phyloP scores from a whole-genome alignment of 2,797 vertebrate species.

The Cuniculus paca region DNA sequence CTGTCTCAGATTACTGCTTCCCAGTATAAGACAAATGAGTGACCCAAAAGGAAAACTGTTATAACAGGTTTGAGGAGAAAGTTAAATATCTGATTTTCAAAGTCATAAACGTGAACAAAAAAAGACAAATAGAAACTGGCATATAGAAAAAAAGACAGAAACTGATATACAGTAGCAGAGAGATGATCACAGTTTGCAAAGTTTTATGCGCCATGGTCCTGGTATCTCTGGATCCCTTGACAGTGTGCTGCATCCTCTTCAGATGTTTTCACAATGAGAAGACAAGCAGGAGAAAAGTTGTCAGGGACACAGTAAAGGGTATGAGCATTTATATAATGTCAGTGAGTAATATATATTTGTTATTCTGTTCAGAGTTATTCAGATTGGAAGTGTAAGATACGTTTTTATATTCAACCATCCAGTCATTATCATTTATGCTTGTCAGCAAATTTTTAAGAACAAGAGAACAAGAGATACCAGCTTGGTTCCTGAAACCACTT shows the following conservation, averaged over 20 bases:
- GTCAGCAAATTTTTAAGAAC: neutral
- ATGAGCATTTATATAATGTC: neutral
- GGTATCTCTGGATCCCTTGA: neutral
- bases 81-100: too few species aligned
- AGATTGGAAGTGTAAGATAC: neutral
- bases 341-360: neutral
- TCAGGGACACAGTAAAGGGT: neutral
- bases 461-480: neutral
- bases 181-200: neutral
- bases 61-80: neutral
- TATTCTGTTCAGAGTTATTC: fast-evolving
- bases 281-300: neutral
- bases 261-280: constrained; percentile 26
- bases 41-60: neutral
- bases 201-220: neutral
- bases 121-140: neutral
- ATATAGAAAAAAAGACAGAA: neutral
- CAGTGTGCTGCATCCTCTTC: neutral
- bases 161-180: neutral
- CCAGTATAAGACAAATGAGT: neutral
- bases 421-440: neutral
- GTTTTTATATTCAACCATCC: neutral
- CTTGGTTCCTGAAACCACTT: neutral
- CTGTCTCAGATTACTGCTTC: constrained; percentile 4
- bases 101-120: too few species aligned